A percentile compares a stretch with the other conserved stretches of the same genome.
phyloP scores from a whole-genome alignment of 2,113 vertebrate genomes.

The Crotophaga sulcirostris region DNA sequence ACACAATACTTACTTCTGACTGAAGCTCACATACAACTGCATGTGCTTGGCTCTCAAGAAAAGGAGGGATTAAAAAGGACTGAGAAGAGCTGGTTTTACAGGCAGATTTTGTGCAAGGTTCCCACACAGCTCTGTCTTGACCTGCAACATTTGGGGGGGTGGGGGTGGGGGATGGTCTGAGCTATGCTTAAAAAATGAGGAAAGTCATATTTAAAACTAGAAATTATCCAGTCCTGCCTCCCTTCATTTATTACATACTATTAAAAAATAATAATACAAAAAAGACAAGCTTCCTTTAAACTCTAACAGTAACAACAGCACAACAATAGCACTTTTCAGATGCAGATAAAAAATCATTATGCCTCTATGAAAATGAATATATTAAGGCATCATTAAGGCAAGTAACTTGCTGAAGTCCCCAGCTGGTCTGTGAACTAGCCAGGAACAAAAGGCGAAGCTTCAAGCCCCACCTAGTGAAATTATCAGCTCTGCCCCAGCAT shows the following conservation, averaged over 20 bases:
- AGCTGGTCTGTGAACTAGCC: background rate
- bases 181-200: slow-evolving; percentile 14
- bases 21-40: slow-evolving; percentile 45
- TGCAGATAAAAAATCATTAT: background rate
- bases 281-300: background rate
- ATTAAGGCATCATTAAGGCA: background rate
- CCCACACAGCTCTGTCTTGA: slow-evolving; percentile 52
- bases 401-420: background rate
- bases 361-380: background rate
- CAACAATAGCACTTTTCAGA: background rate
- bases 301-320: background rate
- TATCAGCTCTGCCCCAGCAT: background rate
- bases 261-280: background rate
- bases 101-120: slow-evolving; percentile 47
- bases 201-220: slow-evolving; percentile 18
- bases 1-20: slow-evolving; percentile 49
- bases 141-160: slow-evolving; percentile 5
- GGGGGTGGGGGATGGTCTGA: background rate
- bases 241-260: background rate
- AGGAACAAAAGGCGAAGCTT: background rate
- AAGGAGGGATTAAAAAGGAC: slow-evolving; percentile 49
- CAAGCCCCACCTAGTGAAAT: background rate
- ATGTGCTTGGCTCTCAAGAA: slow-evolving; percentile 51
- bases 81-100: slow-evolving; percentile 41
- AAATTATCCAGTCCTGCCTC: slow-evolving; percentile 13